Percentiles rank a stretch among this genome's conserved stretches.
Conservation (phyloP, 2,797 vertebrate genomes). For the Hybognathus amarus region DNA sequence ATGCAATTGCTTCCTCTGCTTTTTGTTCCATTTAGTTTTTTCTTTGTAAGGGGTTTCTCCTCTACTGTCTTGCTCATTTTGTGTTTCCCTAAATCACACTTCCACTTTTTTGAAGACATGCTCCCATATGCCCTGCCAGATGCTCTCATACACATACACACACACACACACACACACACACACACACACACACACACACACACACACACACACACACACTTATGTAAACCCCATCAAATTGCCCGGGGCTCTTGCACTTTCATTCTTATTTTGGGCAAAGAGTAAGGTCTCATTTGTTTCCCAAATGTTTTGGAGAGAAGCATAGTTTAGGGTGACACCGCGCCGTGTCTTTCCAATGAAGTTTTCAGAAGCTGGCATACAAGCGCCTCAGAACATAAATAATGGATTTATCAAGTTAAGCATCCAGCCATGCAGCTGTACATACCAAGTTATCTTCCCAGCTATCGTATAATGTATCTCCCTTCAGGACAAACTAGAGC, state of each 20-base stretch:
- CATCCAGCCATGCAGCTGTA: slow-evolving; percentile 17
- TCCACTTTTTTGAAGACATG: slow-evolving; percentile 6
- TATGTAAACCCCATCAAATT: slow-evolving; percentile 25
- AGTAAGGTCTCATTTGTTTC: slow-evolving; percentile 33
- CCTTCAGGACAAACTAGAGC: not conserved
- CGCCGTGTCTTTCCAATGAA: not conserved
- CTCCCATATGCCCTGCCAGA: slow-evolving; percentile 21
- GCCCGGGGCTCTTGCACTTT: slow-evolving; percentile 13
- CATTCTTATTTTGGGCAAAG: slow-evolving; percentile 30
- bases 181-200: no score
- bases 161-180: slow-evolving; percentile 17
- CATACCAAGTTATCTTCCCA: slow-evolving; percentile 19
- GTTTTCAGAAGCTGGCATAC: slow-evolving; percentile 45
- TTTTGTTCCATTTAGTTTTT: not conserved
- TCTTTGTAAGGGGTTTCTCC: not conserved
- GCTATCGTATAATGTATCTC: not conserved
- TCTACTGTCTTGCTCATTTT: not conserved
- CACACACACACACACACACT: slow-evolving; percentile 6
- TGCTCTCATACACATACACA: not conserved
- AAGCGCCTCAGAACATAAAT: slow-evolving; percentile 37
- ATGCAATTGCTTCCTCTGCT: not conserved
- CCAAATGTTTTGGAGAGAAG: slow-evolving; percentile 20
- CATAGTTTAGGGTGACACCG: slow-evolving; percentile 39
- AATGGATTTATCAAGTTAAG: slow-evolving; percentile 41
- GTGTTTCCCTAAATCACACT: slow-evolving; percentile 19